Conservation (phyloP, 2,888 invertebrate genomes). For the Pediacus dermestoides region DNA sequence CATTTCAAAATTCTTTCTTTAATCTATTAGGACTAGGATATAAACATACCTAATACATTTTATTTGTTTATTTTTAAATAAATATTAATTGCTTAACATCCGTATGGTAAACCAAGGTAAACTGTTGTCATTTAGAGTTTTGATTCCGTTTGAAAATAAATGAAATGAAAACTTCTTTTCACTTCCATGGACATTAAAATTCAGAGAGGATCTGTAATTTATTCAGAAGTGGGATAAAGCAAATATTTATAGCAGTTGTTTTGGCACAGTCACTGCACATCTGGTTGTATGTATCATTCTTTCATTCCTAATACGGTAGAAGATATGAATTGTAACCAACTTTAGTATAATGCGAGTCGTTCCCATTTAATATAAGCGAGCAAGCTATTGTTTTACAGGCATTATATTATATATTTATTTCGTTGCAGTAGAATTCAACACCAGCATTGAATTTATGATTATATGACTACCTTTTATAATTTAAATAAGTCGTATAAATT, state of each 20-base stretch:
- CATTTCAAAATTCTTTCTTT: too few species aligned
- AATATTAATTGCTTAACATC: too few species aligned
- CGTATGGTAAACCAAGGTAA: too few species aligned
- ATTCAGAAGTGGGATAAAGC: conserved; percentile 26
- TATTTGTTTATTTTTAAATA: too few species aligned
- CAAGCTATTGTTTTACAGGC: conserved; percentile 27
- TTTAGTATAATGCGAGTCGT: conserved; percentile 22
- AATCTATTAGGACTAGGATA: too few species aligned
- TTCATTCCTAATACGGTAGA: conserved; percentile 39
- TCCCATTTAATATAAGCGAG: conserved; percentile 24
- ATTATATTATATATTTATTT: conserved; percentile 26
- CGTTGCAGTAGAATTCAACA: conserved; percentile 26
- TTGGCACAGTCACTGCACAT: conserved; percentile 17
- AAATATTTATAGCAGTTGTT: conserved; percentile 29
- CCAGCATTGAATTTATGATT: conserved; percentile 23
- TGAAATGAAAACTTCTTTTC: too few species aligned
- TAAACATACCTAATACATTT: too few species aligned
- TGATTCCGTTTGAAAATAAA: too few species aligned
- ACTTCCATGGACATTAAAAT: too few species aligned
- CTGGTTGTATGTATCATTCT: conserved; percentile 33
- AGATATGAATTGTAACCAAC: conserved; percentile 37
- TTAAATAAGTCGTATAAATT: conserved; percentile 10
- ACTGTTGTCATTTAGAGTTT: too few species aligned
- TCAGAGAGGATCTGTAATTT: too few species aligned
- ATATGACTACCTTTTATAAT: conserved; percentile 5